phyloP scores from a whole-genome alignment of 2,113 vertebrate genomes.

The Propithecus coquereli region DNA sequence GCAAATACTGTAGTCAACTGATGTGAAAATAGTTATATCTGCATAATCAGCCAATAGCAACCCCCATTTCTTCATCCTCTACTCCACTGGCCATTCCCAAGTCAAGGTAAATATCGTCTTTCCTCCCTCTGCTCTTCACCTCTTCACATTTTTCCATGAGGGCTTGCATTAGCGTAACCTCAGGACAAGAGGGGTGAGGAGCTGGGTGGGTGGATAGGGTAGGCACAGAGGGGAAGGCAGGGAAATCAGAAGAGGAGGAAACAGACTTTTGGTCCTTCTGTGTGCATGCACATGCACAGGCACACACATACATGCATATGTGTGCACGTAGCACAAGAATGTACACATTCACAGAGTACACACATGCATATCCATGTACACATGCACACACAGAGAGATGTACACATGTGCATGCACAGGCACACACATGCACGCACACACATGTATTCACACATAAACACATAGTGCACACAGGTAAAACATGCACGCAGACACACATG shows the following conservation, averaged over 20 bases:
- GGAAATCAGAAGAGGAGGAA: not conserved
- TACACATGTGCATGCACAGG: not conserved
- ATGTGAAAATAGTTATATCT: not conserved
- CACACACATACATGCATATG: accelerated
- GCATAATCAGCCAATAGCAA: not conserved
- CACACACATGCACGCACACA: not conserved
- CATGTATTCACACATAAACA: too few species aligned
- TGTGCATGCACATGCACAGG: too few species aligned
- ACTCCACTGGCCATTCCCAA: not conserved
- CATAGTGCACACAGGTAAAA: not conserved
- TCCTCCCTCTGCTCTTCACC: not conserved
- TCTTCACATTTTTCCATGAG: not conserved
- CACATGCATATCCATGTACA: not conserved
- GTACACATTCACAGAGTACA: too few species aligned
- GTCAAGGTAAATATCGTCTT: not conserved
- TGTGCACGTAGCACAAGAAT: too few species aligned
- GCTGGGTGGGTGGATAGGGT: not conserved
- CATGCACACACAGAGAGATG: not conserved
- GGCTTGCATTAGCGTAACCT: not conserved
- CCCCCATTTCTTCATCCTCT: not conserved
- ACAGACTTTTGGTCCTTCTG: not conserved
- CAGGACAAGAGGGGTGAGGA: not conserved
- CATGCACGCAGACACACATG: not conserved
- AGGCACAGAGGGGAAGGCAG: not conserved
- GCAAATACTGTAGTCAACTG: not conserved